Conservation (phyloP, 2,113 vertebrate genomes). For the Orientallactaga bullata region DNA sequence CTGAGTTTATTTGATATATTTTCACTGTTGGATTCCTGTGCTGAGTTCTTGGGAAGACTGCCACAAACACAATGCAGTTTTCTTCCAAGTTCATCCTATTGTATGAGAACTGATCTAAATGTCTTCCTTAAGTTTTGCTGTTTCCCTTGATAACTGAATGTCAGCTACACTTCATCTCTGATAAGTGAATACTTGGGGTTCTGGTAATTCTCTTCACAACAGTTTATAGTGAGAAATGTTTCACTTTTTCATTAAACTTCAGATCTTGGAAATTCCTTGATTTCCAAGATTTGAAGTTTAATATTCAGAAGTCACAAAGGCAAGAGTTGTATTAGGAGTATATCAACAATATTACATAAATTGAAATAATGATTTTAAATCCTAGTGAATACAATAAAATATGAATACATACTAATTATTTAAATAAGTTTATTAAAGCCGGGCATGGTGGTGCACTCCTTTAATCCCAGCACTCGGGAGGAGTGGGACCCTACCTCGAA, state of each 20-base stretch:
- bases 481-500: too few species aligned
- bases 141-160: not conserved
- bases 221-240: not conserved
- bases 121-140: not conserved
- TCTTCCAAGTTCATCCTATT: not conserved
- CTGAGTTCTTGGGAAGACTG: not conserved
- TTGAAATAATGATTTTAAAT: too few species aligned
- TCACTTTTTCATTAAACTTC: not conserved
- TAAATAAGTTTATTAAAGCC: too few species aligned
- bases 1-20: not conserved
- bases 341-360: too few species aligned
- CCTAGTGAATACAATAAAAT: too few species aligned
- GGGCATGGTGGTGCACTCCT: too few species aligned
- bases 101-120: not conserved
- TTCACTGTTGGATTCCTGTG: not conserved
- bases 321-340: too few species aligned
- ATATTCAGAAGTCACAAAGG: too few species aligned
- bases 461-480: too few species aligned
- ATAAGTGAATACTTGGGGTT: not conserved
- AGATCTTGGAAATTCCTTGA: not conserved
- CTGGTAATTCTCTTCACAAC: not conserved
- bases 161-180: not conserved
- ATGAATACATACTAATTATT: too few species aligned
- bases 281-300: too few species aligned
- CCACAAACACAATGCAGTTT: not conserved